A percentile compares a stretch with the other conserved stretches of the same genome.
These are phyloP conservation scores for Drosophila merina DNA, from an alignment of 2,888 invertebrate species.

Conservation along the genomic window DNA sequence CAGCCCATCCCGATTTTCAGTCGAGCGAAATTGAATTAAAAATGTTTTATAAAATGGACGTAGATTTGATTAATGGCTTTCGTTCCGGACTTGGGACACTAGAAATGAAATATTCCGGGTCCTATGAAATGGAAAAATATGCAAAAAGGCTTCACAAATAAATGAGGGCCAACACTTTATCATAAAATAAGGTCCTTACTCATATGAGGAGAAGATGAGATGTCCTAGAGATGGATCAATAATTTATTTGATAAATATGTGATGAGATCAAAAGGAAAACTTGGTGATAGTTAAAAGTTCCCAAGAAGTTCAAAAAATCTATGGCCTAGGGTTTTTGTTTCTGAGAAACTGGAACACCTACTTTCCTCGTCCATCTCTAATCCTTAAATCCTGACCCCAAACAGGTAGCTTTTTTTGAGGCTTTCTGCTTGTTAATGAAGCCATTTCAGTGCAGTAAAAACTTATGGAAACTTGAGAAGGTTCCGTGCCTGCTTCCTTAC, in stretches of 20 bases:
- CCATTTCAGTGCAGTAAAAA: conserved; percentile 47
- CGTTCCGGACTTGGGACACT: conserved; percentile 29
- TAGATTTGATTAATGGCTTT: conserved; percentile 74
- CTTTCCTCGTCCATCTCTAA: conserved; percentile 5
- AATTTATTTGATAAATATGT: background rate
- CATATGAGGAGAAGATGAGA: conserved; percentile 8
- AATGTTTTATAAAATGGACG: conserved; percentile 73
- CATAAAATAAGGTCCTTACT: conserved; percentile 49
- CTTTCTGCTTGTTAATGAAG: conserved; percentile 42
- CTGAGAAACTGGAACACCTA: background rate
- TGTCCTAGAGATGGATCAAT: background rate
- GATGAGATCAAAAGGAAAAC: background rate
- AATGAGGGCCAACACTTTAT: conserved; percentile 60
- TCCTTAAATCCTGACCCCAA: conserved; percentile 2
- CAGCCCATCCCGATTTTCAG: conserved; percentile 4
- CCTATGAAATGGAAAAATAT: conserved; percentile 16
- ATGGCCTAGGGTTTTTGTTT: background rate
- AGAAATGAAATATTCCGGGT: conserved; percentile 26
- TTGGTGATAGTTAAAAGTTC: background rate
- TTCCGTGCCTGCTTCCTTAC: conserved; percentile 21
- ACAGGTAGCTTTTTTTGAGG: conserved; percentile 10
- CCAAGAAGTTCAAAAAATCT: background rate
- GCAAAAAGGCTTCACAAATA: conserved; percentile 58
- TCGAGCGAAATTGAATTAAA: conserved; percentile 72
- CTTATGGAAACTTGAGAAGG: conserved; percentile 44